These are phyloP conservation scores for Bombus ignitus DNA, from an alignment of 1,140 invertebrate genomes.

Conservation along the genomic window DNA sequence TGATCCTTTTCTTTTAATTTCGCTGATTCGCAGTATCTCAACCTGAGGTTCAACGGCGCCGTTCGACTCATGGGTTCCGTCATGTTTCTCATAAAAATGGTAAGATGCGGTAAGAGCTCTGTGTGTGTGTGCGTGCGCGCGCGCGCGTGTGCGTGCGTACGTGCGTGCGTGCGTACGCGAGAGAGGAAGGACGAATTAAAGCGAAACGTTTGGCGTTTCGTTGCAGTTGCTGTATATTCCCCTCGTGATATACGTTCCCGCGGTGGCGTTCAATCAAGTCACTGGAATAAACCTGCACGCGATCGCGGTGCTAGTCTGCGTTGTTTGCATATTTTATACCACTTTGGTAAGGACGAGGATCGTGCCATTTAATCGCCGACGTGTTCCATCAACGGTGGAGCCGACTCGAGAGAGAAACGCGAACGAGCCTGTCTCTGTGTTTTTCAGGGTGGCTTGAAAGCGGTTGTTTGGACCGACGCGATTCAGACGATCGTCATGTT, in stretches of 20 bases:
- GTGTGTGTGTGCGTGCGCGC: too few relatives aligned
- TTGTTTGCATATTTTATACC: conserved; percentile 93
- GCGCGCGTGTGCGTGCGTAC: fast-evolving
- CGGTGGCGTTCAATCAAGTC: conserved; percentile 94
- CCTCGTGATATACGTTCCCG: conserved; percentile 95
- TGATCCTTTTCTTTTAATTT: background rate
- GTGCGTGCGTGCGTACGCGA: fast-evolving
- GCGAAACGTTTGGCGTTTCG: background rate
- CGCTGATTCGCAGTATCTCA: conserved; percentile 86
- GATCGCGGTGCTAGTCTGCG: conserved; percentile 88
- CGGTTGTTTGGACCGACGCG: conserved; percentile 94
- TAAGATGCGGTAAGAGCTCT: conserved; percentile 53
- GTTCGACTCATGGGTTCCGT: conserved; percentile 86
- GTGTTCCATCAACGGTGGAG: too few relatives aligned
- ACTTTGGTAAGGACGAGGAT: conserved; percentile 85
- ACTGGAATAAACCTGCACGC: conserved; percentile 88
- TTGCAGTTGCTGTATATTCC: conserved; percentile 90
- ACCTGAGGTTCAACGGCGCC: conserved; percentile 86
- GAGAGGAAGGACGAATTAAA: background rate
- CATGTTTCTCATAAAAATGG: conserved; percentile 86
- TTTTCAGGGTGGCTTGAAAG: conserved; percentile 91
- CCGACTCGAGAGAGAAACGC: background rate
- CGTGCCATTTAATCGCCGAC: background rate
- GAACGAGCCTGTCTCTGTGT: background rate
- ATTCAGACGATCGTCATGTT: conserved; percentile 92